Evolutionary conservation across 2,797 vertebrate genomes (phyloP), one percentile per base, ranked within the genome.

Genomic region (Anguilla marmorata): DNA sequence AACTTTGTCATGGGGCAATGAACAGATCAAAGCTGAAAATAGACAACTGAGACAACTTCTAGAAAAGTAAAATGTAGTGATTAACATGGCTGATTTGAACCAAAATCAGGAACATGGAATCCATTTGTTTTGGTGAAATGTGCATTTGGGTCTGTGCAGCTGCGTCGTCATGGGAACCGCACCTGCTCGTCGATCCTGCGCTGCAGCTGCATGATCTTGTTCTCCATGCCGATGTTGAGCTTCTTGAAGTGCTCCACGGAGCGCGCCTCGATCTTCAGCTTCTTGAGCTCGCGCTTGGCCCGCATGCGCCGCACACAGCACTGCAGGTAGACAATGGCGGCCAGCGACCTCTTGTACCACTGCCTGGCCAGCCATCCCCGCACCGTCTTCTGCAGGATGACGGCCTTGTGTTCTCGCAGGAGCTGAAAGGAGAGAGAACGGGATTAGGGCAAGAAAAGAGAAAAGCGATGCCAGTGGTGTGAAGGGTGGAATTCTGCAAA

Each of bases 151-250:
- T 66, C 63, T 69, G 24, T 27, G 63, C 2, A 14, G 54, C 11
- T 11, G 54, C 11, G 56, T 9, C 6, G 19, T 8, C 79, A 7
- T 50, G 79, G 45, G 16, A 50, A 24, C 41, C 90, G 89, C 85
- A 99, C 98, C 97, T 99, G 98, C 87, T 98, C 97, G 8, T 99
- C 97, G 12, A 99, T 94, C 94, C 97, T 99, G 84, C 97, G 94
- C 91, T 99, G 98, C 86, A 99, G 94, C 93, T 99, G 98, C 96
- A 99, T 95, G 90, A 99, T 99, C 95, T 99, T 99, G 93, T 99
- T 99, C 94, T 99, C 98, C 97, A 99, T 96, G 89, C 98, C 98
- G 0, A 97, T 85, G 86, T 98, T 98, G 86, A 99, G 98, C 84
- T 97, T 98, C 94, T 97, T 99, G 91, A 96, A 98, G 93, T 97